Percentiles rank a stretch among this genome's conserved stretches.
Conservation (phyloP, 2,113 vertebrate genomes). For the Paedocypris sp. region DNA sequence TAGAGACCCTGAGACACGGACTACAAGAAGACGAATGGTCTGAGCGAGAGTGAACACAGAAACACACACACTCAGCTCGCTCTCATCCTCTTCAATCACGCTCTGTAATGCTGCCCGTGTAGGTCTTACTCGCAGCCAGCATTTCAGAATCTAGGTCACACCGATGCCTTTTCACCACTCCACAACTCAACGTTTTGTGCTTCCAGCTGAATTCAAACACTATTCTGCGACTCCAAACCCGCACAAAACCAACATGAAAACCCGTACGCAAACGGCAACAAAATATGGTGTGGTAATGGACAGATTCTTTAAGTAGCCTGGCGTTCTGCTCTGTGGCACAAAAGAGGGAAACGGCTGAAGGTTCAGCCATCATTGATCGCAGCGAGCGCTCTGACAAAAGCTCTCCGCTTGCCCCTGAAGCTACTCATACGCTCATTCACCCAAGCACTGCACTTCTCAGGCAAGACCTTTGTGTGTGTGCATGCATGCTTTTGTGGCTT, state of each 20-base stretch:
- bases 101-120: constrained; percentile 4
- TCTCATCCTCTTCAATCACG: constrained; percentile 24
- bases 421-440: constrained; percentile 28
- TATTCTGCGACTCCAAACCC: background rate
- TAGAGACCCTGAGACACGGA: constrained; percentile 47
- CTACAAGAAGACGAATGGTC: constrained; percentile 47
- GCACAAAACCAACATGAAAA: constrained; percentile 11
- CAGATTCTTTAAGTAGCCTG: constrained; percentile 46
- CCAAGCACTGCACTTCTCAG: constrained; percentile 13
- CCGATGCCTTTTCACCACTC: constrained; percentile 15
- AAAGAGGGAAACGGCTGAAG: constrained; percentile 52
- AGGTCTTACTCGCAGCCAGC: constrained; percentile 12
- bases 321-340: constrained; percentile 37
- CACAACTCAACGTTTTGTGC: constrained; percentile 20
- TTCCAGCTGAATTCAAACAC: constrained; percentile 6
- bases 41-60: constrained; percentile 43
- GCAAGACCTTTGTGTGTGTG: background rate
- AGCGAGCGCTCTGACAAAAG: constrained; percentile 51
- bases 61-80: constrained; percentile 24
- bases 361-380: constrained; percentile 49
- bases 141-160: constrained; percentile 28
- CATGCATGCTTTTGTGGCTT: background rate
- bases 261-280: constrained; percentile 3
- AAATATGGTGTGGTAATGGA: constrained; percentile 39
- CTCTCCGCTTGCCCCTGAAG: constrained; percentile 36